phyloP scores from a whole-genome alignment of 2,113 vertebrate genomes.

The Toxotes jaculatrix region DNA sequence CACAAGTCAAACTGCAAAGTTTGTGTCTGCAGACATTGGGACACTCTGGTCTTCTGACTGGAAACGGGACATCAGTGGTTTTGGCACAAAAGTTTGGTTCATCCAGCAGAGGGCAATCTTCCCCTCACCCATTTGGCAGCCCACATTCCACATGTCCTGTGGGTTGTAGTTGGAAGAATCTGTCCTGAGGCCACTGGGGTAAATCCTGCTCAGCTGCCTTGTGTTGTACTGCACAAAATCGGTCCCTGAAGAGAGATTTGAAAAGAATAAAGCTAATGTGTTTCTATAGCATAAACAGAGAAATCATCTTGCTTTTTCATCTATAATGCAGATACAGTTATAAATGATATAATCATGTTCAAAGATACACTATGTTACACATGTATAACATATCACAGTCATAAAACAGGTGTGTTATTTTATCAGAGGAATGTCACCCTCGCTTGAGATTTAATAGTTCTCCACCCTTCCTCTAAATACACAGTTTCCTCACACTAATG shows the following conservation, averaged over 20 bases:
- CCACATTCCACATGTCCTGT: slow-evolving; percentile 93
- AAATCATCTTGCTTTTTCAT: background rate
- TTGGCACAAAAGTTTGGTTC: background rate
- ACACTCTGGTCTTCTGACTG: background rate
- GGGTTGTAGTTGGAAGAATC: slow-evolving; percentile 97
- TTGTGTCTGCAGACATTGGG: background rate
- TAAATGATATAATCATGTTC: background rate
- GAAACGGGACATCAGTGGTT: background rate
- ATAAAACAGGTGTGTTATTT: background rate
- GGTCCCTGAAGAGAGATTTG: slow-evolving; percentile 53
- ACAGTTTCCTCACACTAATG: background rate
- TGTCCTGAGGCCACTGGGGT: slow-evolving; percentile 91
- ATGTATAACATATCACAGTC: background rate
- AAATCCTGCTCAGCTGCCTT: slow-evolving; percentile 91
- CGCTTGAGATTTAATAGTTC: background rate
- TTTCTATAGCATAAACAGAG: background rate
- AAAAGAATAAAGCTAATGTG: background rate
- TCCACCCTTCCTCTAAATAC: background rate
- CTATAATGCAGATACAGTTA: background rate
- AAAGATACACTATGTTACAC: background rate
- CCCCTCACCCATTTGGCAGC: slow-evolving; percentile 93
- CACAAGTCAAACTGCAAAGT: background rate
- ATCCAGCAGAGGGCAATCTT: slow-evolving; percentile 9
- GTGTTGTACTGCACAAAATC: slow-evolving; percentile 92
- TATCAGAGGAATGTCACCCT: background rate